Base-by-base conservation (phyloP, 2,888 invertebrate species). In the Taphrorychus bicolor region DNA sequence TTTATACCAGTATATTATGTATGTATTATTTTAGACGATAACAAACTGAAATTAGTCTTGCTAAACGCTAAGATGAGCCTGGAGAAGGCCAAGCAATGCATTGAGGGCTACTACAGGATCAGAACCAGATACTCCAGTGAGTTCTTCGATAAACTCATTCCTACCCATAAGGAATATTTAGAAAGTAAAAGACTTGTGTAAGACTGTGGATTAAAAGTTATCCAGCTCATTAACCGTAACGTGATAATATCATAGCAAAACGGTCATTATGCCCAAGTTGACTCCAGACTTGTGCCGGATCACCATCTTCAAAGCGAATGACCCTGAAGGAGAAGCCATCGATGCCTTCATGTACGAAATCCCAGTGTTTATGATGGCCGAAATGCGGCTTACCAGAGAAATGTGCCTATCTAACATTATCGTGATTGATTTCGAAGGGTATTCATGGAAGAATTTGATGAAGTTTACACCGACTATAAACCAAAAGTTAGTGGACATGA, bases 221-320 rank as follows among this genome's bases (percentile, higher is more conserved):
- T n/a, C n/a, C n/a, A n/a, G n/a, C 3, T 11, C 32, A 9, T 32
- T 32, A 32, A 32, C 2, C 32, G 11, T 1, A 32, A 11, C 32
- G 7, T 32, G 32, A 2, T 32, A 7, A 32, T 9, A 14, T 52
- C n/a, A 14, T 21, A 57, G 57, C 5, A 57, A 17, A 57, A 42
- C 57, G 0, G 57, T 18, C 1, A 19, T 57, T 11, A 74, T 85
- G 0, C 85, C 85, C 11, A 84, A 83, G 66, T 57, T 85, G 5
- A 81, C 80, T 49, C 80, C 82, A 0, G 84, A 85, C 42, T 78
- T 79, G 7, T 79, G 83, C 4, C 79, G 85, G 49, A 81, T 85
- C 0, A 81, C 81, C 77, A 54, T 61, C 4, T 63, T 59, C 23
- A 59, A 59, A 48, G 11, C 21, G 23, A 48, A 22, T 16, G 23